Evolutionary conservation across 2,797 vertebrate species (phyloP).

Genomic region (Anisognathus igniventris): DNA sequence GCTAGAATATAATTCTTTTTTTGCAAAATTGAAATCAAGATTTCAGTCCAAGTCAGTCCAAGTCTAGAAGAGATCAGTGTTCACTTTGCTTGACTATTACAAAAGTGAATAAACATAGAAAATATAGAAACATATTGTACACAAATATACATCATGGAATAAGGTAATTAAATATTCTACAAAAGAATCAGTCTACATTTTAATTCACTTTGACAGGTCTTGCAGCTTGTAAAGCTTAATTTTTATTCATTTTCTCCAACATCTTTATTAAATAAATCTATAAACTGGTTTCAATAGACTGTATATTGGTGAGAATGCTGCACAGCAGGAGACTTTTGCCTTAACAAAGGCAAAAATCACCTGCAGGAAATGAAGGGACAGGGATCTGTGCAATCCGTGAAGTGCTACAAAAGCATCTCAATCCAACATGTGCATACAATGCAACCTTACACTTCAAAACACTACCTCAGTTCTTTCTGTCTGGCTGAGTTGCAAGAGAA

Average conservation of each 20-base stretch:
- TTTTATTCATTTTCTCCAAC: neutral
- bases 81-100: neutral
- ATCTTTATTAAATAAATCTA: neutral
- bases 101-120: neutral
- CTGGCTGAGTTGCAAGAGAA: neutral
- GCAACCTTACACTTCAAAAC: neutral
- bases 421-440: neutral
- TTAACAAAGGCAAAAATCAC: neutral
- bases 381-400: neutral
- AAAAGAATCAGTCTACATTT: neutral
- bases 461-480: neutral
- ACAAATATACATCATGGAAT: neutral
- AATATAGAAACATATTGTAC: neutral
- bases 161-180: neutral
- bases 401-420: neutral
- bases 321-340: neutral
- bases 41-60: neutral
- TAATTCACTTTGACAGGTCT: neutral
- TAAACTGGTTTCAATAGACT: neutral
- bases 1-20: neutral
- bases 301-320: neutral
- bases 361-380: neutral
- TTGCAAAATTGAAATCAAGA: neutral
- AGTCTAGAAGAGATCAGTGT: neutral
- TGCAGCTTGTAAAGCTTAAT: neutral